Conservation (phyloP, 2,888 invertebrate species). For the Orchestes rusci region DNA sequence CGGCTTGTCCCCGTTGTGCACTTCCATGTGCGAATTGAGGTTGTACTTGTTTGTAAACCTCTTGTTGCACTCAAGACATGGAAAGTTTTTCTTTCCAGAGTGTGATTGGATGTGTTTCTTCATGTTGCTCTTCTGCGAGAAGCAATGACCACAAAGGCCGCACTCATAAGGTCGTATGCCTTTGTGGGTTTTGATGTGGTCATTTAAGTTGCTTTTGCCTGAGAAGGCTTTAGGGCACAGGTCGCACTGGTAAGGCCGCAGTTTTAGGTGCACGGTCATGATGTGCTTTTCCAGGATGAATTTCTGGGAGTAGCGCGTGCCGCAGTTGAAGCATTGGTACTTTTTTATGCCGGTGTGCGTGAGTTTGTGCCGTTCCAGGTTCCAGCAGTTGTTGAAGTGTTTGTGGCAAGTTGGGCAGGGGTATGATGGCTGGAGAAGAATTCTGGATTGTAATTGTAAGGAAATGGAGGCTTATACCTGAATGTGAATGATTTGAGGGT, state of each 20-base stretch:
- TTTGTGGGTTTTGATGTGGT: constrained; percentile 9
- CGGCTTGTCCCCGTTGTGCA: constrained; percentile 14
- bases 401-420: constrained; percentile 4
- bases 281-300: constrained; percentile 12
- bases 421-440: too few species aligned
- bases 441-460: too few species aligned
- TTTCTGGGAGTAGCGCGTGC: constrained; percentile 10
- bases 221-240: constrained; percentile 10
- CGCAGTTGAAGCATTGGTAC: constrained; percentile 8
- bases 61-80: constrained; percentile 9
- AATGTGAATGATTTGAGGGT: too few species aligned
- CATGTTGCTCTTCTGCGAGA: constrained; percentile 14
- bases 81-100: constrained; percentile 6
- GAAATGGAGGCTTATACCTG: too few species aligned
- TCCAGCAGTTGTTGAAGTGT: constrained; percentile 8
- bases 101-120: constrained; percentile 14
- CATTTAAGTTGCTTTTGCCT: constrained; percentile 8
- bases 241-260: constrained; percentile 8
- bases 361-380: constrained; percentile 10
- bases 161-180: constrained; percentile 10
- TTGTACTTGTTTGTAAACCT: constrained; percentile 13
- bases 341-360: constrained; percentile 11
- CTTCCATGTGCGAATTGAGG: constrained; percentile 15
- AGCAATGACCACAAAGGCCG: constrained; percentile 9
- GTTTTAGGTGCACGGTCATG: constrained; percentile 7